A percentile compares a stretch with the other conserved stretches of the same genome.
Evolutionary conservation across 2,797 vertebrate genomes (phyloP).

Genomic region (Acanthis flammea): DNA sequence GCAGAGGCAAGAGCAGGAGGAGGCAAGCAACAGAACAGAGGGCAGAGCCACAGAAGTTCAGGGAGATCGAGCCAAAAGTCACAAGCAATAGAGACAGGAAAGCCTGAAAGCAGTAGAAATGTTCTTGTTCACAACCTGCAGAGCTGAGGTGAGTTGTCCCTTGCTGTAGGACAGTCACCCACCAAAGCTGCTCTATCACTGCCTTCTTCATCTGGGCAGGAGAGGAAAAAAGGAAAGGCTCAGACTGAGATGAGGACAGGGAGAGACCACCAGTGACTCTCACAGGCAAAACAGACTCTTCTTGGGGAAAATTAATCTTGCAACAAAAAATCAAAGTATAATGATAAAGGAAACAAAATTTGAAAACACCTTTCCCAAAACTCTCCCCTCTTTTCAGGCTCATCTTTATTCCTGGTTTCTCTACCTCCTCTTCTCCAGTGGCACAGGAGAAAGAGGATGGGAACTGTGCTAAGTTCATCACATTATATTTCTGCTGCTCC

Average conservation of each 20-base stretch:
- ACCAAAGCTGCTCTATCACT: background rate
- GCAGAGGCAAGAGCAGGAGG: background rate
- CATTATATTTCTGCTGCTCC: background rate
- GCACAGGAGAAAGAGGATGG: background rate
- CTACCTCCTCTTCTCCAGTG: rapidly evolving
- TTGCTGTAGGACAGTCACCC: background rate
- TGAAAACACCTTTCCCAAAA: background rate
- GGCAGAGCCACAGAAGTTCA: background rate
- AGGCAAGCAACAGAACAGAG: background rate
- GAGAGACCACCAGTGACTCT: background rate
- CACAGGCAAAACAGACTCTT: background rate
- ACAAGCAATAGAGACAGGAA: background rate
- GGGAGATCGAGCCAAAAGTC: background rate
- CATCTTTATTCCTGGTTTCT: background rate
- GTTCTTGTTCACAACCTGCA: background rate
- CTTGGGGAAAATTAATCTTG: background rate
- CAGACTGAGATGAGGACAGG: background rate
- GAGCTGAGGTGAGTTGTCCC: no score
- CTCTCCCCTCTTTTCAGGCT: background rate
- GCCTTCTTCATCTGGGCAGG: no score
- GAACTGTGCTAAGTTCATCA: background rate
- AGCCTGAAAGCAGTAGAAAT: background rate
- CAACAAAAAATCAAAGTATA: background rate
- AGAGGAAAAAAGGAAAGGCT: background rate
- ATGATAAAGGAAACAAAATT: background rate